Conservation (phyloP, 2,888 invertebrate species). For the Odontomyia ornata region DNA sequence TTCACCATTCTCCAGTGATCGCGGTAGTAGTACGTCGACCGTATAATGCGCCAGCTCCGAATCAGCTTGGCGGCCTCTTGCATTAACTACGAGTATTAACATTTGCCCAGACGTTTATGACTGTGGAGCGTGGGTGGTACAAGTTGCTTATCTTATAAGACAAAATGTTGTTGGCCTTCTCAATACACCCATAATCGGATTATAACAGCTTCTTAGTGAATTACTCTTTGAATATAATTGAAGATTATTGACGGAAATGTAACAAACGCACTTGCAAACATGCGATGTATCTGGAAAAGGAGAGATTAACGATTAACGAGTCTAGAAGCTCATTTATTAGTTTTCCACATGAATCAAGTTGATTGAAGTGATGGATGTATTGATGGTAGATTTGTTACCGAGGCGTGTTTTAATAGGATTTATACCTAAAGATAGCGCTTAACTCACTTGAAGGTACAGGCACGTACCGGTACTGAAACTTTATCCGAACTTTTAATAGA, state of each 20-base stretch:
- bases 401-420: too few species aligned
- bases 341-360: neutral
- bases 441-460: too few species aligned
- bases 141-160: neutral
- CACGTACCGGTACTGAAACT: too few species aligned
- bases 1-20: neutral
- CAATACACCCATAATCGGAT: slow-evolving; percentile 22
- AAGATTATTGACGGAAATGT: neutral
- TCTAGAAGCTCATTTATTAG: neutral
- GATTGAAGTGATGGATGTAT: slow-evolving; percentile 45
- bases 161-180: slow-evolving; percentile 35
- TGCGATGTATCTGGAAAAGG: neutral
- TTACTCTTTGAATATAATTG: neutral
- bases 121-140: slow-evolving; percentile 15
- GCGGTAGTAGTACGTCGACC: too few species aligned
- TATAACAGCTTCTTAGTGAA: slow-evolving; percentile 28
- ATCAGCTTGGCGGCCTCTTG: neutral
- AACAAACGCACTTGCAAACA: neutral
- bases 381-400: too few species aligned
- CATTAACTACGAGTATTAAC: neutral
- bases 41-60: too few species aligned
- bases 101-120: neutral
- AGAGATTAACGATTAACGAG: neutral
- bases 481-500: too few species aligned
- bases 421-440: too few species aligned